A percentile compares a stretch with the other conserved stretches of the same genome.
Conservation (phyloP, 2,888 invertebrate genomes). For the Aspidapion aeneum region DNA sequence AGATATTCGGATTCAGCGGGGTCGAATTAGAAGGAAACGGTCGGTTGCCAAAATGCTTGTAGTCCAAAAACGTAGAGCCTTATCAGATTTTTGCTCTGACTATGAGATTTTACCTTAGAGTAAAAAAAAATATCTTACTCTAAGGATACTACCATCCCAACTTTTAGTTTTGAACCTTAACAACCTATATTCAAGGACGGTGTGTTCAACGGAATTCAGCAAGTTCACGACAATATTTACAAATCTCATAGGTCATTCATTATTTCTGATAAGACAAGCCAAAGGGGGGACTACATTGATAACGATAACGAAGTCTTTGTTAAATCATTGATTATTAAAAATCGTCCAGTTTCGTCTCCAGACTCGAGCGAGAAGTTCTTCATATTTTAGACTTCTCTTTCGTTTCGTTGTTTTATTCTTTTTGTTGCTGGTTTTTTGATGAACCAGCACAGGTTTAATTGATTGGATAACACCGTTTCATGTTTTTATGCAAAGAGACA, state of each 20-base stretch:
- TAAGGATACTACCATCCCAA: no score
- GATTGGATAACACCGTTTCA: constrained; percentile 8
- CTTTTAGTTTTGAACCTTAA: no score
- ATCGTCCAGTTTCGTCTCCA: neutral
- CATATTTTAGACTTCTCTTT: neutral
- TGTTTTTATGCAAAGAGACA: constrained; percentile 13
- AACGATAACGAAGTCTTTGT: neutral
- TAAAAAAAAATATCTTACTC: no score
- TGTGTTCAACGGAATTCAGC: no score
- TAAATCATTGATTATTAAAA: neutral
- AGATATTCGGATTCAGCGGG: no score
- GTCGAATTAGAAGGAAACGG: no score
- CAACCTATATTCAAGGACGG: no score
- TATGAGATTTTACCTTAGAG: no score
- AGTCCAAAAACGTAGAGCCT: no score
- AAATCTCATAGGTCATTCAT: neutral
- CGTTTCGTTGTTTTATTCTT: neutral
- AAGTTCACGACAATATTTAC: neutral
- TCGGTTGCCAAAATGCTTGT: no score
- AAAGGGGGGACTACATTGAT: neutral
- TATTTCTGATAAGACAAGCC: neutral
- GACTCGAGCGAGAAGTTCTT: neutral
- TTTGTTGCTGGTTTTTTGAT: constrained; percentile 12
- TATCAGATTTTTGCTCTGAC: no score
- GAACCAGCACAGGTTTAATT: neutral